Evolutionary conservation across 2,888 invertebrate genomes (phyloP).

Genomic region (Ophion ellenae): DNA sequence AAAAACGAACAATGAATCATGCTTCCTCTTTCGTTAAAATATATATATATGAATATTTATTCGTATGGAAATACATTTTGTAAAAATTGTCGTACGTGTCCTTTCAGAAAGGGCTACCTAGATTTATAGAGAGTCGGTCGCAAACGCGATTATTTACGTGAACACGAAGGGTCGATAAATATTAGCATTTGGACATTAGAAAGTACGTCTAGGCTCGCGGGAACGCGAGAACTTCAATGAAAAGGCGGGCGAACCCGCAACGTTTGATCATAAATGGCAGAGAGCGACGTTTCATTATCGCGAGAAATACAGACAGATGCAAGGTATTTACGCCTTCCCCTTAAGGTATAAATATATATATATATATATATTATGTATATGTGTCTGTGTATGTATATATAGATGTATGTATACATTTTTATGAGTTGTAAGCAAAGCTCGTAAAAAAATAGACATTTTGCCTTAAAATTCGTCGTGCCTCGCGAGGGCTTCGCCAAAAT

Average conservation of each 20-base stretch:
- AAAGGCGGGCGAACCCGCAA: neutral
- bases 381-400: neutral
- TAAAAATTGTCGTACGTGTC: conserved; percentile 49
- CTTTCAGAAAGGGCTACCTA: conserved; percentile 22
- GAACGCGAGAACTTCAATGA: neutral
- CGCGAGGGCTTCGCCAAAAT: conserved; percentile 97
- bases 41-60: conserved; percentile 56
- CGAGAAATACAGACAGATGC: neutral
- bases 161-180: conserved; percentile 51
- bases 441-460: conserved; percentile 27
- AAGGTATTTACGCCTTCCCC: neutral
- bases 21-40: conserved; percentile 38
- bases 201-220: conserved; percentile 10
- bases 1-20: too few relatives aligned
- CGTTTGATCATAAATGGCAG: neutral
- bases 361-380: conserved; percentile 48
- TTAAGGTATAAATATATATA: conserved; percentile 57
- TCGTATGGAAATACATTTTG: conserved; percentile 40
- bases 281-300: conserved; percentile 4
- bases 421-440: conserved; percentile 12
- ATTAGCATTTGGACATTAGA: conserved; percentile 43
- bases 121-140: conserved; percentile 26
- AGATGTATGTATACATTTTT: conserved; percentile 41
- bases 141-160: conserved; percentile 33
- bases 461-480: conserved; percentile 97